These are phyloP conservation scores for Chelonia mydas DNA, from an alignment of 2,797 vertebrate genomes.

Conservation along the genomic window DNA sequence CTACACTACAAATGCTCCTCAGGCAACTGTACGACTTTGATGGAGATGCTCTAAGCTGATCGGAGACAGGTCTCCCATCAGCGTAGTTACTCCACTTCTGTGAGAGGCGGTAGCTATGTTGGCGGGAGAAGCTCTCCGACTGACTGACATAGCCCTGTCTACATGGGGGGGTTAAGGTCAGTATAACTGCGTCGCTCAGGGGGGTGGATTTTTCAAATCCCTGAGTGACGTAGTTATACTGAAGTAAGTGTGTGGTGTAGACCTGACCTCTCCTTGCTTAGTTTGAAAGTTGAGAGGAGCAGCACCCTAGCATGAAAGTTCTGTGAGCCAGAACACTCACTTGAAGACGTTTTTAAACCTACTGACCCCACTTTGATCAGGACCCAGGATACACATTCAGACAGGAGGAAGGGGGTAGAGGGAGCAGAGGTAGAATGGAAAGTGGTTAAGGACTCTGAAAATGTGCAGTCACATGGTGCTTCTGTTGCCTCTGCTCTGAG, in stretches of 20 bases:
- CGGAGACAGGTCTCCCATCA: background rate
- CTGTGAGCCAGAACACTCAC: background rate
- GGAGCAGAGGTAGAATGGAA: background rate
- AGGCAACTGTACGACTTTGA: background rate
- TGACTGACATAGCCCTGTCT: too few relatives aligned
- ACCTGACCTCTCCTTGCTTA: background rate
- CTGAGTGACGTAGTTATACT: background rate
- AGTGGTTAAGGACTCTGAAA: background rate
- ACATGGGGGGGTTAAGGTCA: too few relatives aligned
- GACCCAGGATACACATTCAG: background rate
- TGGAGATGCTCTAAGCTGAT: background rate
- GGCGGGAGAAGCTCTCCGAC: too few relatives aligned
- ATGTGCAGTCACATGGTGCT: background rate
- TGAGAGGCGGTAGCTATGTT: background rate
- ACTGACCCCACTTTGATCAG: background rate
- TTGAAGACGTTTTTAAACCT: background rate
- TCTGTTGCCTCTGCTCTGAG: background rate
- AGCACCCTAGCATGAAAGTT: background rate
- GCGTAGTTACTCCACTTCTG: background rate
- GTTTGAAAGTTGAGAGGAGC: background rate
- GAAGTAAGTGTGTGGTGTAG: background rate
- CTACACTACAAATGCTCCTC: background rate
- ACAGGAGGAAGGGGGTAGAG: background rate
- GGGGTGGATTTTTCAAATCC: background rate
- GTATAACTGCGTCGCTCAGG: too few relatives aligned